Evolutionary conservation across 2,888 invertebrate species (phyloP).

Genomic region (Mythimna loreyi): DNA sequence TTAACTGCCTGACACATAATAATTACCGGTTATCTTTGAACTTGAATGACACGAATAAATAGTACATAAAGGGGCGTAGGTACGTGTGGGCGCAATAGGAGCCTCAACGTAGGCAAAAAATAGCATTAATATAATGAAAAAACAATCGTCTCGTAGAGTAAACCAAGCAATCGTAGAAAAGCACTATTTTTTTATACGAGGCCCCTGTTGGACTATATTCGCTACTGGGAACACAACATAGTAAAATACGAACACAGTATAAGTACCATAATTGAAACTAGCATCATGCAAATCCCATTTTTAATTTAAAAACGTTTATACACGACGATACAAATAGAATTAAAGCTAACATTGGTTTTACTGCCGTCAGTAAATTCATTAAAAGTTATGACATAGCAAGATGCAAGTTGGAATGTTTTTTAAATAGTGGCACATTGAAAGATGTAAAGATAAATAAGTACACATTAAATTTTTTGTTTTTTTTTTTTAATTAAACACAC

Average conservation of each 20-base stretch:
- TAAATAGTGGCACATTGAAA: not conserved
- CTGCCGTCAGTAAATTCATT: constrained; percentile 10
- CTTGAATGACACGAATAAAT: constrained; percentile 36
- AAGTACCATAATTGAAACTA: constrained; percentile 21
- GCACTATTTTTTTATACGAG: too few species aligned
- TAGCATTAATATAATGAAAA: too few species aligned
- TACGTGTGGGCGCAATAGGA: too few species aligned
- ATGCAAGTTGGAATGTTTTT: not conserved
- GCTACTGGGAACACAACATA: constrained; percentile 5
- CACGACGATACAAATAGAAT: constrained; percentile 1
- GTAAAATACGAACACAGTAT: not conserved
- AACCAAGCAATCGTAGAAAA: too few species aligned
- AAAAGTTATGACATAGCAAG: constrained; percentile 15
- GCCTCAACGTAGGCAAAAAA: too few species aligned
- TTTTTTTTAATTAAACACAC: too few species aligned
- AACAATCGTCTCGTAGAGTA: too few species aligned
- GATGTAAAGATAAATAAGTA: too few species aligned
- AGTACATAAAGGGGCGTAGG: too few species aligned
- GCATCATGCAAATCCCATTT: constrained; percentile 19
- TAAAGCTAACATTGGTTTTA: constrained; percentile 7
- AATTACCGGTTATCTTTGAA: constrained; percentile 36
- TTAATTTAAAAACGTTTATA: constrained; percentile 20
- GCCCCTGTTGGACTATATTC: too few species aligned
- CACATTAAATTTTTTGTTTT: too few species aligned
- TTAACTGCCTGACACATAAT: constrained; percentile 12